Conservation (phyloP, 2,888 invertebrate species). For the Anthophora plumipes region DNA sequence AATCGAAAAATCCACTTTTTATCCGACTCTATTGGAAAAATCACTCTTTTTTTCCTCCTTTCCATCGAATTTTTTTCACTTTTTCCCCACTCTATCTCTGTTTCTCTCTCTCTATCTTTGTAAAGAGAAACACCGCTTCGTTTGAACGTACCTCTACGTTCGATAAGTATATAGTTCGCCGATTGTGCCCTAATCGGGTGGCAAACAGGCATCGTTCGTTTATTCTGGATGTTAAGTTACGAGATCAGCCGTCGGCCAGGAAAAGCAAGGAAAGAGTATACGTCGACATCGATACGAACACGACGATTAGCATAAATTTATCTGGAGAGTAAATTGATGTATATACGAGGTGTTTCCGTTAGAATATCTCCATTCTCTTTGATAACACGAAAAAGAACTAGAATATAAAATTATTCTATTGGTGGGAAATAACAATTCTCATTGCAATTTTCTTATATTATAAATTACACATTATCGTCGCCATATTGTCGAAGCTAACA, state of each 20-base stretch:
- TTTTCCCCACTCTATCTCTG: not conserved
- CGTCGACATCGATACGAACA: constrained; percentile 44
- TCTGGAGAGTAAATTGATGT: constrained; percentile 70
- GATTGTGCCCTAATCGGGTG: constrained; percentile 55
- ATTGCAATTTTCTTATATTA: too few species aligned
- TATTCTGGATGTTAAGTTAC: constrained; percentile 58
- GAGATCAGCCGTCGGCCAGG: constrained; percentile 50
- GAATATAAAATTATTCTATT: too few species aligned
- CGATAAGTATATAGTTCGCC: constrained; percentile 18
- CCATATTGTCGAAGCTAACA: too few species aligned
- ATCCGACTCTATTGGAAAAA: not conserved
- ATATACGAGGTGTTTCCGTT: constrained; percentile 59
- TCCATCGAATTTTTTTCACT: too few species aligned
- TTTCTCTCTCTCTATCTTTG: not conserved
- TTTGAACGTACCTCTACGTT: constrained; percentile 17
- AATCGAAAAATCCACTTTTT: constrained; percentile 31
- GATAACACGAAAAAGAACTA: too few species aligned
- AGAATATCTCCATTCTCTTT: too few species aligned
- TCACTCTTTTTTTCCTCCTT: not conserved
- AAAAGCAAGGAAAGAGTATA: constrained; percentile 51
- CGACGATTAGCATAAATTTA: constrained; percentile 82
- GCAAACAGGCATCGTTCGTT: constrained; percentile 56
- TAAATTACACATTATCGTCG: too few species aligned
- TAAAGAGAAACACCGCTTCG: constrained; percentile 9
- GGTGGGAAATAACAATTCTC: too few species aligned